Evolutionary conservation across 2,797 vertebrate species (phyloP).

Genomic region (Myripristis murdjan): DNA sequence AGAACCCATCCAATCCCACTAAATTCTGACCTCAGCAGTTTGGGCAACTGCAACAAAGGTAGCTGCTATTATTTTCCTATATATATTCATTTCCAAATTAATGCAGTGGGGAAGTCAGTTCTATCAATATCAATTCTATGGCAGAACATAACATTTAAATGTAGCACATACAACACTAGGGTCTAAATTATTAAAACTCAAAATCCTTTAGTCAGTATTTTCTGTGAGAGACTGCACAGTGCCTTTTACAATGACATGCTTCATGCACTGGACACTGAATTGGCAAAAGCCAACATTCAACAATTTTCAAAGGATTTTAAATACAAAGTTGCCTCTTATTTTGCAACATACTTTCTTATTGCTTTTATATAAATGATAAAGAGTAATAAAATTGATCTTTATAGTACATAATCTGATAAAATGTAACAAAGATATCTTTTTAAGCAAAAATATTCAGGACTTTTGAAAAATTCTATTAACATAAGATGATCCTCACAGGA

Average conservation of each 20-base stretch:
- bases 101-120: neutral
- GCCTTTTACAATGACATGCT: neutral
- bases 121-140: constrained; percentile 28
- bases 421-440: constrained; percentile 30
- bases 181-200: constrained; percentile 11
- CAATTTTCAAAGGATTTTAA: neutral
- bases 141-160: constrained; percentile 14
- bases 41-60: too few relatives aligned
- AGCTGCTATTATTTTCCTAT: neutral
- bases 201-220: constrained; percentile 17
- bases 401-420: constrained; percentile 46
- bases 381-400: constrained; percentile 39
- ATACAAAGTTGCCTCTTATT: constrained; percentile 2
- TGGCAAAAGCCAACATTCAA: constrained; percentile 26
- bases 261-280: constrained; percentile 1
- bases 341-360: constrained; percentile 47
- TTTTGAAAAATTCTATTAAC: constrained; percentile 38
- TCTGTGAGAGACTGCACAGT: neutral
- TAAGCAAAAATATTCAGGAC: constrained; percentile 52
- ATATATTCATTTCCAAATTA: neutral
- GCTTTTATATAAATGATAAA: constrained; percentile 51
- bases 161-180: neutral
- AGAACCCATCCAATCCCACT: too few relatives aligned
- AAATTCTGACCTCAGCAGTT: too few relatives aligned
- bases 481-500: constrained; percentile 42